phyloP scores from a whole-genome alignment of 2,797 vertebrate species.

The Pseudochaenichthys georgianus region DNA sequence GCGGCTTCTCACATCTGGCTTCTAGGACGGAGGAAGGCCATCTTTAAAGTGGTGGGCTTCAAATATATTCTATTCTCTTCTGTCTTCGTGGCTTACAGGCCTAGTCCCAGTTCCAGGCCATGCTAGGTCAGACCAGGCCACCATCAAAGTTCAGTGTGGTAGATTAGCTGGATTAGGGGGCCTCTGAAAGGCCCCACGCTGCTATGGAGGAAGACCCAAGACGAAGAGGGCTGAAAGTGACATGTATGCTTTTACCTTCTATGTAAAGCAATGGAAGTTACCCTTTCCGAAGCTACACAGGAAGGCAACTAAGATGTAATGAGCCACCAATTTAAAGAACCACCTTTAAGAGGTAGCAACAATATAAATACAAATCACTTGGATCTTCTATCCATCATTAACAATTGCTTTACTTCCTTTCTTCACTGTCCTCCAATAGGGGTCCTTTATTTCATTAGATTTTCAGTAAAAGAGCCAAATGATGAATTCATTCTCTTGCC shows the following conservation, averaged over 20 bases:
- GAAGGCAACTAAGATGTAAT: conserved; percentile 23
- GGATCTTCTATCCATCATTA: conserved; percentile 41
- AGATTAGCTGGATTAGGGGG: conserved; percentile 96
- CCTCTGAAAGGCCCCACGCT: conserved; percentile 92
- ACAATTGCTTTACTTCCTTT: conserved; percentile 11
- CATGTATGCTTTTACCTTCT: conserved; percentile 86
- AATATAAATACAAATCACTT: conserved; percentile 2
- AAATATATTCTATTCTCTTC: conserved; percentile 42
- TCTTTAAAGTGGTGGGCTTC: conserved; percentile 38
- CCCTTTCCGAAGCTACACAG: conserved; percentile 37
- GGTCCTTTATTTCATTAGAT: conserved; percentile 47
- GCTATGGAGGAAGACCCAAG: conserved; percentile 91
- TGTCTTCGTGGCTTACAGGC: conserved; percentile 51
- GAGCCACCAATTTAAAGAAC: conserved; percentile 10
- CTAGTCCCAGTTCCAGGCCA: conserved; percentile 71
- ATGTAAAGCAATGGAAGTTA: conserved; percentile 29
- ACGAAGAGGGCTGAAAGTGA: conserved; percentile 89
- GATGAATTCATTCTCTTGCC: conserved; percentile 50
- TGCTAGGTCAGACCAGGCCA: conserved; percentile 85
- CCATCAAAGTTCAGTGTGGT: conserved; percentile 93
- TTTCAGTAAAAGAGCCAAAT: conserved; percentile 51
- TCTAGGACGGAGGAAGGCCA: conserved; percentile 24
- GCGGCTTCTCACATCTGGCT: conserved; percentile 53
- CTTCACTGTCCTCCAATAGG: conserved; percentile 4
- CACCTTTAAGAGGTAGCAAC: conserved; percentile 13